Evolutionary conservation across 2,113 vertebrate species (phyloP).

Genomic region (Pseudolaguvia tuberculata): DNA sequence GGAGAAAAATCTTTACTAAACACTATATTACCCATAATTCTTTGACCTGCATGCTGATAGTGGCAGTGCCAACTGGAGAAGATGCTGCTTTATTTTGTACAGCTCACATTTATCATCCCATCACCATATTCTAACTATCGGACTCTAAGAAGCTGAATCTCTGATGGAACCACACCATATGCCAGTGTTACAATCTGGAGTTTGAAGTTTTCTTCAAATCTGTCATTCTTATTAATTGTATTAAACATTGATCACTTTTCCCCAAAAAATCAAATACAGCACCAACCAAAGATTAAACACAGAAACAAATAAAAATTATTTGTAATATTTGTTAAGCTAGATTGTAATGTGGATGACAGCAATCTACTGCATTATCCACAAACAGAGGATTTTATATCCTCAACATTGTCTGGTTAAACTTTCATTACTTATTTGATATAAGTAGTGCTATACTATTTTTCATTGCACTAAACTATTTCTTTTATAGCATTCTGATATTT

Average conservation of each 20-base stretch:
- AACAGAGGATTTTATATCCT: background rate
- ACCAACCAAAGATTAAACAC: too few species aligned
- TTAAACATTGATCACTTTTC: background rate
- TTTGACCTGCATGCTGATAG: background rate
- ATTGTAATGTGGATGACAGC: too few species aligned
- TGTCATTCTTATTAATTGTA: background rate
- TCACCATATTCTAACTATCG: background rate
- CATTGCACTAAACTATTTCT: background rate
- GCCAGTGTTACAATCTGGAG: background rate
- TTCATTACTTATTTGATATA: background rate
- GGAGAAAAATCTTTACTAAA: background rate
- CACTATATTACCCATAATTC: background rate
- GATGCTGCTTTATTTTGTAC: background rate
- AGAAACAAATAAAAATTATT: too few species aligned
- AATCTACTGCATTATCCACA: background rate
- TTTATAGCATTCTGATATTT: background rate
- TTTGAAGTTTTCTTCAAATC: background rate
- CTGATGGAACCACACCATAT: background rate
- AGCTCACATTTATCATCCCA: too few species aligned
- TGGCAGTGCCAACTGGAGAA: background rate
- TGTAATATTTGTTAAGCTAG: too few species aligned
- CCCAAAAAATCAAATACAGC: too few species aligned
- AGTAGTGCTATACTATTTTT: background rate
- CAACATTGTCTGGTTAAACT: background rate
- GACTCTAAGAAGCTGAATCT: background rate